Conservation (phyloP, 2,888 invertebrate genomes). For the Aspidiotus rigidus region DNA sequence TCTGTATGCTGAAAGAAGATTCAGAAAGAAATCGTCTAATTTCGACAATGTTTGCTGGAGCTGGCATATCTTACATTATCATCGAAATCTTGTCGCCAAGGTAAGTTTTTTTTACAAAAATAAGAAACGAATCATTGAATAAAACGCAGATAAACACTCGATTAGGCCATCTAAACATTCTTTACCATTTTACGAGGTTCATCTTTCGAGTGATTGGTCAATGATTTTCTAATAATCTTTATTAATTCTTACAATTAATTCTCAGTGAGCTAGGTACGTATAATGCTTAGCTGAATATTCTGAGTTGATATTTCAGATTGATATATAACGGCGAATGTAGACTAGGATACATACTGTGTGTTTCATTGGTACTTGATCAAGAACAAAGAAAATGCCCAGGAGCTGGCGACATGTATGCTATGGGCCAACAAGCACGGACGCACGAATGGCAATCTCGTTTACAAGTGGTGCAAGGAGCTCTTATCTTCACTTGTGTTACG, state of each 20-base stretch:
- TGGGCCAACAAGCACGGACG: conserved; percentile 34
- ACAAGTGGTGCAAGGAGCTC: conserved; percentile 33
- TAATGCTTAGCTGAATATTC: too few species aligned
- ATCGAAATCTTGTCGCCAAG: conserved; percentile 6
- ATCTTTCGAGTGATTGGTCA: too few species aligned
- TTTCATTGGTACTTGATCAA: conserved; percentile 3
- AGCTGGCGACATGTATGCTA: conserved; percentile 35
- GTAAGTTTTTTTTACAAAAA: conserved; percentile 11
- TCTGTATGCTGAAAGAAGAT: conserved; percentile 22
- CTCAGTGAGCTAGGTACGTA: too few species aligned
- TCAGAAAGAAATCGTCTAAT: conserved; percentile 12
- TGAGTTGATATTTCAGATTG: neutral
- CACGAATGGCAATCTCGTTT: conserved; percentile 33
- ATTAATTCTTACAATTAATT: too few species aligned
- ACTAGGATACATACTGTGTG: conserved; percentile 23
- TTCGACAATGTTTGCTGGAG: conserved; percentile 13
- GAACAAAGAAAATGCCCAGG: conserved; percentile 17
- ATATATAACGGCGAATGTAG: conserved; percentile 1
- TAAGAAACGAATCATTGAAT: too few species aligned
- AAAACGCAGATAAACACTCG: too few species aligned
- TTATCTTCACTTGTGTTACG: conserved; percentile 27
- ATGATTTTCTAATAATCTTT: too few species aligned
- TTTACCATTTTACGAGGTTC: too few species aligned
- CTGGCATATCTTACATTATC: conserved; percentile 4
- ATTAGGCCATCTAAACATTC: too few species aligned